Evolutionary conservation across 2,113 vertebrate genomes (phyloP).

Genomic region (Cebus imitator): DNA sequence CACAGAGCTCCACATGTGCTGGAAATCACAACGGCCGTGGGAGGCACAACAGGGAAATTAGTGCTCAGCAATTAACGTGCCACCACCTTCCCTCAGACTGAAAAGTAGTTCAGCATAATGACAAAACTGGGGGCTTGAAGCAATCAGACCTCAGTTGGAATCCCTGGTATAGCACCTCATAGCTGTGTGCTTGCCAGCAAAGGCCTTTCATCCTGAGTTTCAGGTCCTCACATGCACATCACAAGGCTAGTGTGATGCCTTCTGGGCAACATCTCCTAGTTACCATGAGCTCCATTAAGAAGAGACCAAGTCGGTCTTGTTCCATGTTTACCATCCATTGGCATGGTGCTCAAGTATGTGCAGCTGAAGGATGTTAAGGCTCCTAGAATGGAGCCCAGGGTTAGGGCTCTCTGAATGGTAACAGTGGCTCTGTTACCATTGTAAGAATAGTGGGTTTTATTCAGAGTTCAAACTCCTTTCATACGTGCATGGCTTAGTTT

Average conservation of each 20-base stretch:
- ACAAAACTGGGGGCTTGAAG: not conserved
- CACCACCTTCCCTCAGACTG: fast-evolving
- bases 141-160: fast-evolving
- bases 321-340: not conserved
- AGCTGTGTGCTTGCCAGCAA: fast-evolving
- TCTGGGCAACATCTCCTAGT: not conserved
- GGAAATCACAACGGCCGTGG: fast-evolving
- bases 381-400: not conserved
- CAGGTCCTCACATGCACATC: fast-evolving
- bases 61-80: fast-evolving
- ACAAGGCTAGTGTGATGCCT: not conserved
- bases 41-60: too few relatives aligned
- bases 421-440: too few relatives aligned
- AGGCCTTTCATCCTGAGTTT: not conserved
- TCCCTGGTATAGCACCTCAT: not conserved
- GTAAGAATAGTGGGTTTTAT: too few relatives aligned
- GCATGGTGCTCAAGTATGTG: fast-evolving
- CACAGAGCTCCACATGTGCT: fast-evolving
- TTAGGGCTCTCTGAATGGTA: fast-evolving
- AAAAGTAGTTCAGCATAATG: not conserved
- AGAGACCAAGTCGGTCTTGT: fast-evolving
- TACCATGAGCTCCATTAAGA: fast-evolving
- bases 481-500: too few relatives aligned
- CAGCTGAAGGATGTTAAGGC: fast-evolving
- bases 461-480: not conserved